Percentiles rank a stretch among this genome's conserved stretches.
Conservation (phyloP, 2,113 vertebrate genomes). For the Tragelaphus buxtoni region DNA sequence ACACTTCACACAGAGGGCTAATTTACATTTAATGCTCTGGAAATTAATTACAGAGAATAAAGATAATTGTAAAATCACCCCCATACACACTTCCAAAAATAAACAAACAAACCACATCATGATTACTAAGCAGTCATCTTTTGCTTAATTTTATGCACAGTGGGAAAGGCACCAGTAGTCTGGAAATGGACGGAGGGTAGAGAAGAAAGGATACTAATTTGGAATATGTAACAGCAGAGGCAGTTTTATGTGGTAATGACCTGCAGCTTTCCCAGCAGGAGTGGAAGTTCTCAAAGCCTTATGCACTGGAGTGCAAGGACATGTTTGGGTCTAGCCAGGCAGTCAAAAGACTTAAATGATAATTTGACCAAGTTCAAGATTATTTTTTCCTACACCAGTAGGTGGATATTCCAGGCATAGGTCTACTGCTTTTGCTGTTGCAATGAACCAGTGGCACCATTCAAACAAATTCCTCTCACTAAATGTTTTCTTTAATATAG, state of each 20-base stretch:
- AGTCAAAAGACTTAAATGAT: neutral
- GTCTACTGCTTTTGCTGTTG: neutral
- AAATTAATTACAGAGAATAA: slow-evolving; percentile 73
- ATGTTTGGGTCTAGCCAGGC: neutral
- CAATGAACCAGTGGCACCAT: neutral
- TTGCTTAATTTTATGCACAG: slow-evolving; percentile 60
- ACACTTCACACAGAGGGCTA: slow-evolving; percentile 49
- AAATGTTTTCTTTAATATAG: neutral
- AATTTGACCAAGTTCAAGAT: neutral
- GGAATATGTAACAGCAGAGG: neutral
- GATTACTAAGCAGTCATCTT: slow-evolving; percentile 43
- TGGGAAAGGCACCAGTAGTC: slow-evolving; percentile 2
- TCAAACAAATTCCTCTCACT: neutral
- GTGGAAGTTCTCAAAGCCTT: neutral
- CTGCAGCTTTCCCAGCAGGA: neutral
- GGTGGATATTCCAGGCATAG: neutral
- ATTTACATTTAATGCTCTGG: slow-evolving; percentile 68
- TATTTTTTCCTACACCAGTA: neutral
- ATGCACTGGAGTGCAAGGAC: neutral
- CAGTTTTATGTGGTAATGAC: slow-evolving; percentile 18
- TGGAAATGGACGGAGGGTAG: neutral
- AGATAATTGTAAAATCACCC: slow-evolving; percentile 56
- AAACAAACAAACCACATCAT: slow-evolving; percentile 45
- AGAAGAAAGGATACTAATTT: neutral
- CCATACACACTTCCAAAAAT: slow-evolving; percentile 38